A percentile compares a stretch with the other conserved stretches of the same genome.
phyloP scores from a whole-genome alignment of 2,797 vertebrate species.

The Sebastiscus tertius region DNA sequence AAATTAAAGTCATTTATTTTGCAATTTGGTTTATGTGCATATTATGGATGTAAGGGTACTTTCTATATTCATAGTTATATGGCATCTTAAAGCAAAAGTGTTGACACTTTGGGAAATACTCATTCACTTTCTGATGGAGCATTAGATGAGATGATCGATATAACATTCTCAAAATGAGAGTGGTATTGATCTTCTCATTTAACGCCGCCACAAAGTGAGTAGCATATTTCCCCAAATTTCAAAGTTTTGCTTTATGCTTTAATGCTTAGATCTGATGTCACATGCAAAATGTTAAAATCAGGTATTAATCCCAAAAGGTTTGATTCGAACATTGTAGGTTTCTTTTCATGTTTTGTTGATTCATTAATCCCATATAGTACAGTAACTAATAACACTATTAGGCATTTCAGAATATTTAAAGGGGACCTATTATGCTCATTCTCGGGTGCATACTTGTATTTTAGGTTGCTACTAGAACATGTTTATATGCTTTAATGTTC shows the following conservation, averaged over 20 bases:
- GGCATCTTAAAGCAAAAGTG: not conserved
- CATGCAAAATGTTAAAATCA: not conserved
- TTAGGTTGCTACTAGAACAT: too few relatives aligned
- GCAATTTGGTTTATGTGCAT: not conserved
- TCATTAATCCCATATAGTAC: not conserved
- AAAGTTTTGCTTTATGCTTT: not conserved
- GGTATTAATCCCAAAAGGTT: not conserved
- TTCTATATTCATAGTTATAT: not conserved
- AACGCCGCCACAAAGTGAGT: not conserved
- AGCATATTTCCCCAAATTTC: not conserved
- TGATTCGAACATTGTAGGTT: not conserved
- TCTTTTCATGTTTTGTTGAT: not conserved
- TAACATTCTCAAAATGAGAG: not conserved
- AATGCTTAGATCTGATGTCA: not conserved
- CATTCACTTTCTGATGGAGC: not conserved
- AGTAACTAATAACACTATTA: not conserved
- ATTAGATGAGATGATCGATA: not conserved
- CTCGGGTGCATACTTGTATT: too few relatives aligned
- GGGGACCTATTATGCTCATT: too few relatives aligned
- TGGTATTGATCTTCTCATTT: not conserved
- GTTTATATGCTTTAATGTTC: too few relatives aligned
- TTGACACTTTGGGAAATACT: not conserved
- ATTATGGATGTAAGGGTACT: not conserved
- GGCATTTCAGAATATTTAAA: not conserved
- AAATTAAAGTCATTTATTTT: not conserved